These are phyloP conservation scores for Acrobasis repandana DNA, from an alignment of 2,888 invertebrate species.

Conservation along the genomic window DNA sequence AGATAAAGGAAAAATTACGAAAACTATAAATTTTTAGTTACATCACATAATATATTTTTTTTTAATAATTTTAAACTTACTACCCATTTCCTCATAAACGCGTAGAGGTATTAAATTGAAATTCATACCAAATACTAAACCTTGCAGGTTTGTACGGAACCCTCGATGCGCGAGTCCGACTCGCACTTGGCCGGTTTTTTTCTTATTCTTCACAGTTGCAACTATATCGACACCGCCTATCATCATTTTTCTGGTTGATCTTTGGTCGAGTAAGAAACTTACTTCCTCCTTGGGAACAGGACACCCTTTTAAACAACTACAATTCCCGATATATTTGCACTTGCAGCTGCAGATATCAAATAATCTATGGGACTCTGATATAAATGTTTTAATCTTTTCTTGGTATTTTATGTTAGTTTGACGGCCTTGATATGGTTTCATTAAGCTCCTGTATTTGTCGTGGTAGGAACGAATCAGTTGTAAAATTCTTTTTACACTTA, in stretches of 20 bases:
- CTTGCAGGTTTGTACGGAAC: no score
- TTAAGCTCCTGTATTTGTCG: slow-evolving; percentile 23
- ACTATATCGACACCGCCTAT: slow-evolving; percentile 21
- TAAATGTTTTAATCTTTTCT: slow-evolving; percentile 22
- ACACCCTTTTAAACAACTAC: slow-evolving; percentile 17
- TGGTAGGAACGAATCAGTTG: slow-evolving; percentile 22
- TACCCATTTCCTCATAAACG: no score
- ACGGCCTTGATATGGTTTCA: slow-evolving; percentile 25
- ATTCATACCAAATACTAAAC: no score
- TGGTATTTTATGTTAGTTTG: slow-evolving; percentile 25
- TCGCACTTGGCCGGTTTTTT: no score
- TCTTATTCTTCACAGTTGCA: slow-evolving; percentile 22
- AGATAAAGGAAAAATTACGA: no score
- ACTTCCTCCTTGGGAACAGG: slow-evolving; percentile 21
- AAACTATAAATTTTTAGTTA: no score
- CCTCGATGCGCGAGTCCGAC: no score
- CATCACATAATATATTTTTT: no score
- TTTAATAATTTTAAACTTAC: no score
- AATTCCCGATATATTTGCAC: slow-evolving; percentile 21
- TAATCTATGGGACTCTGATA: slow-evolving; percentile 17
- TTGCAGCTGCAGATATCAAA: slow-evolving; percentile 16
- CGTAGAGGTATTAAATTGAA: no score
- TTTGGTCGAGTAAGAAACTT: slow-evolving; percentile 20
- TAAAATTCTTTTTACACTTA: slow-evolving; percentile 21
- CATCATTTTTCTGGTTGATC: slow-evolving; percentile 22